Percentiles rank a stretch among this genome's conserved stretches.
Evolutionary conservation across 2,113 vertebrate genomes (phyloP).

Genomic region (Notothenia coriiceps): DNA sequence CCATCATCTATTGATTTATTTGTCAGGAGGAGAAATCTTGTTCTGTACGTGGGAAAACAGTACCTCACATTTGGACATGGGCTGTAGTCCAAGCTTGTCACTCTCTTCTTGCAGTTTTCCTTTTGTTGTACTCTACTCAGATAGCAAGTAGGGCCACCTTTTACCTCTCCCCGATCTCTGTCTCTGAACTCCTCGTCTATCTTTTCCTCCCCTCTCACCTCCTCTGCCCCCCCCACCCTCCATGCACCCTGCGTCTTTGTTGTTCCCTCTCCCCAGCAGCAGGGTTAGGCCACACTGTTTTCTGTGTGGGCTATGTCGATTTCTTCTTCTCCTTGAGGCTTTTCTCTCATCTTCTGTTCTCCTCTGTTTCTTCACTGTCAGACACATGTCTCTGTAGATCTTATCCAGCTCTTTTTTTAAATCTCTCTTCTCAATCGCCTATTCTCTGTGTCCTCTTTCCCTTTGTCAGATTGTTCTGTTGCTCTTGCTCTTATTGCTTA

Average conservation of each 20-base stretch:
- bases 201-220: conserved; percentile 47
- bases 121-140: conserved; percentile 44
- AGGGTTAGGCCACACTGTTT: conserved; percentile 60
- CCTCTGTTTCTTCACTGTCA: conserved; percentile 33
- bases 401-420: conserved; percentile 6
- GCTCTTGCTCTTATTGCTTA: conserved; percentile 20
- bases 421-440: not conserved
- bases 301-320: conserved; percentile 63
- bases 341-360: conserved; percentile 47
- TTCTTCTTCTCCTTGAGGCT: conserved; percentile 54
- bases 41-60: not conserved
- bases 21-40: not conserved
- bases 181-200: conserved; percentile 42
- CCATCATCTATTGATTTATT: conserved; percentile 4
- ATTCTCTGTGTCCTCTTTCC: conserved; percentile 22
- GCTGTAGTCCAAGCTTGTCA: conserved; percentile 3
- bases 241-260: conserved; percentile 51
- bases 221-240: conserved; percentile 43
- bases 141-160: conserved; percentile 32
- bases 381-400: conserved; percentile 3
- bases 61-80: not conserved
- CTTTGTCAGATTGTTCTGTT: not conserved
- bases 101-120: conserved; percentile 43
- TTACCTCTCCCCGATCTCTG: conserved; percentile 34
- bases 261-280: conserved; percentile 46